Conservation (phyloP, 2,113 vertebrate species). For the Thryonomys swinderianus region DNA sequence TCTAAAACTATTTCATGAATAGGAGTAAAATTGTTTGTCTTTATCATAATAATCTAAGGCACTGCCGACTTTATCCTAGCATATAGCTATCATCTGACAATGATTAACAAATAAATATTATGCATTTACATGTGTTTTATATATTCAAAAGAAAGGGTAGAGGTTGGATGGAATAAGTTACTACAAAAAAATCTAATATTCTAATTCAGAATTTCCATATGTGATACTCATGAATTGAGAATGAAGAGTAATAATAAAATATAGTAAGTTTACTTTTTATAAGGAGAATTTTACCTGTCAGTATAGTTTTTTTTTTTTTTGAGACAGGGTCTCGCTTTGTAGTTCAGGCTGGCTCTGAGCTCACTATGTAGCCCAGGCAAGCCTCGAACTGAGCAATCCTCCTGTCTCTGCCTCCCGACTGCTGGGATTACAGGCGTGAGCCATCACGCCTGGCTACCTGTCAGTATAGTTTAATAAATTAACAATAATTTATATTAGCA, state of each 20-base stretch:
- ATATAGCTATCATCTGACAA: neutral
- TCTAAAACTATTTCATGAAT: neutral
- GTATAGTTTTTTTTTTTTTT: too few species aligned
- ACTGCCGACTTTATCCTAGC: neutral
- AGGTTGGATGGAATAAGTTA: neutral
- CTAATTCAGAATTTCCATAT: neutral
- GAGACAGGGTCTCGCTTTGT: too few species aligned
- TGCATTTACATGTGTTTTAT: neutral
- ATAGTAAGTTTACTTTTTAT: neutral
- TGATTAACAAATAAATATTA: neutral
- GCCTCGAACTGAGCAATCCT: too few species aligned
- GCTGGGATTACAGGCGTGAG: too few species aligned
- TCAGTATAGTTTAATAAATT: neutral
- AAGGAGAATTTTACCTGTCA: neutral
- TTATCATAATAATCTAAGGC: neutral
- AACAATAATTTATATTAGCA: neutral
- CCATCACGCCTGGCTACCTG: too few species aligned
- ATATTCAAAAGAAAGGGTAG: neutral
- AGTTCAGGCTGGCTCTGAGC: too few species aligned
- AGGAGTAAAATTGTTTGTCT: conserved; percentile 20
- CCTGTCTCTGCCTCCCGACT: too few species aligned
- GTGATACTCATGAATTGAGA: neutral
- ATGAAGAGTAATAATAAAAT: neutral
- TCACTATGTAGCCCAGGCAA: too few species aligned
- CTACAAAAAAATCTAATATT: neutral